Conservation (phyloP, 2,888 invertebrate species). For the Dorcus hopei region DNA sequence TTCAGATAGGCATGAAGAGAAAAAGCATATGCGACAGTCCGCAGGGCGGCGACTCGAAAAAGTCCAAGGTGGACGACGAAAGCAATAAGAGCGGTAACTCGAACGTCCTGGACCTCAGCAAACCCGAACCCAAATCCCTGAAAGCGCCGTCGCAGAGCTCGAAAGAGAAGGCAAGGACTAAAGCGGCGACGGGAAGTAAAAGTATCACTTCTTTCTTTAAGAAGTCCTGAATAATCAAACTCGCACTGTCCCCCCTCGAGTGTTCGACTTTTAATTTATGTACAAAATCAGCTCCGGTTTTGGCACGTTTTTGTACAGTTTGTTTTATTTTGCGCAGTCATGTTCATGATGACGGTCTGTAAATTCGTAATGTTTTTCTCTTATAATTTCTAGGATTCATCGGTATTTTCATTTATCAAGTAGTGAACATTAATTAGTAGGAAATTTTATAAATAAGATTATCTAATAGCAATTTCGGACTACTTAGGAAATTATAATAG, state of each 20-base stretch:
- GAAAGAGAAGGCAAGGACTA: constrained; percentile 73
- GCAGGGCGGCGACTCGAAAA: constrained; percentile 45
- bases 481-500: too few relatives aligned
- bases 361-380: too few relatives aligned
- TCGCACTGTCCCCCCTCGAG: constrained; percentile 28
- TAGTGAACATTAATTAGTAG: too few relatives aligned
- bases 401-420: too few relatives aligned
- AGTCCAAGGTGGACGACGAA: constrained; percentile 45
- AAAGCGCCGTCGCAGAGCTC: constrained; percentile 51
- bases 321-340: too few relatives aligned
- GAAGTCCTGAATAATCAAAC: constrained; percentile 49
- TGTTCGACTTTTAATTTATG: too few relatives aligned
- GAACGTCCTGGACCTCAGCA: constrained; percentile 47
- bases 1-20: constrained; percentile 57
- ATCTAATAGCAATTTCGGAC: too few relatives aligned
- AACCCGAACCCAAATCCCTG: constrained; percentile 48
- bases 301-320: too few relatives aligned
- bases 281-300: too few relatives aligned
- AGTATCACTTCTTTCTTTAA: constrained; percentile 77
- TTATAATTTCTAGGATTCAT: too few relatives aligned
- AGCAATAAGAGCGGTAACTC: constrained; percentile 41
- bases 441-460: too few relatives aligned
- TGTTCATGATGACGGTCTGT: too few relatives aligned
- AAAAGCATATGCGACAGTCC: constrained; percentile 36
- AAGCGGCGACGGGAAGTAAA: constrained; percentile 77